Base-by-base conservation (phyloP, 1,140 invertebrate genomes). In the Polypedilum vanderplanki region DNA sequence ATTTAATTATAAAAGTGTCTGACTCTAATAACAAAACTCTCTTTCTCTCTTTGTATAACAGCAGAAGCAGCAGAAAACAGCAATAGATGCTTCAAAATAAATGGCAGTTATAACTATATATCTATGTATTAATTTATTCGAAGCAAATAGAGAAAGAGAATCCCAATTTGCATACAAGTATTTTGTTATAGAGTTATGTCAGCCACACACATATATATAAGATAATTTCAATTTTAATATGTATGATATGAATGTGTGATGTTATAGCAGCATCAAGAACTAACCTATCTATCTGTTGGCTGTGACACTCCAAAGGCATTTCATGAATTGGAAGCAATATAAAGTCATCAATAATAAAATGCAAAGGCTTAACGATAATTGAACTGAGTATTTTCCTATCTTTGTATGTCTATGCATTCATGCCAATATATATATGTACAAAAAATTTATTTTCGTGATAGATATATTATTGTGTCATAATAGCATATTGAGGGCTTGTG, bases 211-310 rank as follows among this genome's bases (percentile, higher is more conserved):
- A 70, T 12, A 4, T 57, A 12, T 57, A 57, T 20, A 70, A 70
- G 65, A 70, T 70, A 70, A 70, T 70, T 70, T 70, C 65, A 70
- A 70, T 70, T 70, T 70, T 70, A 70, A 70, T 70, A 70, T 70
- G 65, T 22, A 70, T 70, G 65, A 20, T 12, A 57, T 15, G 10
- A 12, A 57, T 57, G n/a, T 57, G 46, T 57, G 46, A 57, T 57
- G 46, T 12, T 1, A 4, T 12, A 57, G 15, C 10, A n/a, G 24
- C 24, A 5, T n/a, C 46, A 57, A 57, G 4, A n/a, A 12, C 46
- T 57, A 4, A 15, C 46, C 46, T 57, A 57, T 15, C 46, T 57
- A 57, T 57, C 4, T 8, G 41, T 4, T n/a, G n/a, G n/a, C 12
- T 57, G n/a, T 57, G 46, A 57, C 46, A 57, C 12, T 57, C 46